phyloP scores from a whole-genome alignment of 1,140 invertebrate genomes.

The Ceratina australensis region DNA sequence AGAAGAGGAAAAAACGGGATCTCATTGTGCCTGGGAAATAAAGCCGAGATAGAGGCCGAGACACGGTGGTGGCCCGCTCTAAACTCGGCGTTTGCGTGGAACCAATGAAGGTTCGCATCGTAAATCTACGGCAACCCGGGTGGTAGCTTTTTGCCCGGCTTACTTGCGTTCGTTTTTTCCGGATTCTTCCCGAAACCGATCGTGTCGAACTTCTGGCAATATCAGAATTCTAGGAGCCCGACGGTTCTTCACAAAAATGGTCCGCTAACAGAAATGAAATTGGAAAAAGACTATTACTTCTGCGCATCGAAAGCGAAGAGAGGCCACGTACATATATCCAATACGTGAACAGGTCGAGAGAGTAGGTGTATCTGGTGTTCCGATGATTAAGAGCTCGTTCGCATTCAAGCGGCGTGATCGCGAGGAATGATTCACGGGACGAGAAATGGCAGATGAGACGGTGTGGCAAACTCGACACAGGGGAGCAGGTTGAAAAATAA shows the following conservation, averaged over 20 bases:
- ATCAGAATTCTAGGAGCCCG: not conserved
- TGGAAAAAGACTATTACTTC: not conserved
- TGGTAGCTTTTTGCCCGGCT: slow-evolving; percentile 50
- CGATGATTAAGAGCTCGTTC: slow-evolving; percentile 24
- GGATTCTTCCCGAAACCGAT: not conserved
- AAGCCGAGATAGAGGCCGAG: slow-evolving; percentile 43
- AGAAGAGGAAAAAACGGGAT: slow-evolving; percentile 39
- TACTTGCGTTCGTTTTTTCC: slow-evolving; percentile 32
- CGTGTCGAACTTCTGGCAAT: not conserved
- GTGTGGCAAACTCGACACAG: slow-evolving; percentile 36
- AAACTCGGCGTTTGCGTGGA: slow-evolving; percentile 62
- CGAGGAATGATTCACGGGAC: slow-evolving; percentile 34
- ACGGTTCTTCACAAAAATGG: too few relatives aligned
- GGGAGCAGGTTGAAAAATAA: slow-evolving; percentile 65
- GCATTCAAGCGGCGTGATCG: slow-evolving; percentile 11
- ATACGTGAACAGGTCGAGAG: not conserved
- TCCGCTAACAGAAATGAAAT: too few relatives aligned
- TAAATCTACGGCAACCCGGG: slow-evolving; percentile 66
- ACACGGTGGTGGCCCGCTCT: slow-evolving; percentile 48
- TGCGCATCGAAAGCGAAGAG: not conserved
- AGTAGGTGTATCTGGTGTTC: not conserved
- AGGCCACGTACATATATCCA: not conserved
- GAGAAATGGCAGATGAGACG: slow-evolving; percentile 33
- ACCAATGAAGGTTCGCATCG: slow-evolving; percentile 64
- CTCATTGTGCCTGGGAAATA: slow-evolving; percentile 60